phyloP scores from a whole-genome alignment of 2,113 vertebrate species.

The Rousettus leschenaultii region DNA sequence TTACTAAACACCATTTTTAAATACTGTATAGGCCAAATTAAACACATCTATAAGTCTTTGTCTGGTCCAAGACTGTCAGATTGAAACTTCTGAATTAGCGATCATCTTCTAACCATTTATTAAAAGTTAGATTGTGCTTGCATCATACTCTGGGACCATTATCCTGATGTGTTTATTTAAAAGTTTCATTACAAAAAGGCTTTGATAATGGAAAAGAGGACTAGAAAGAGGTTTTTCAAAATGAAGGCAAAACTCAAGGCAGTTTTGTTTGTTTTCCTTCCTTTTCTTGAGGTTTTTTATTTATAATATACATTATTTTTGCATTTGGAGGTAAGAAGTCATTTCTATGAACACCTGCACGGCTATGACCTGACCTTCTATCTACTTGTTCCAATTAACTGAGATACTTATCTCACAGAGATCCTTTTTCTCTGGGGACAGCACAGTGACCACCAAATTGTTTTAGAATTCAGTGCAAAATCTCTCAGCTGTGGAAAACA shows the following conservation, averaged over 20 bases:
- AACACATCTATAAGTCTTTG: neutral
- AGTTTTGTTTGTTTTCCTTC: neutral
- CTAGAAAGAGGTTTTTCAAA: slow-evolving; percentile 52
- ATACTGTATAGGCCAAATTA: neutral
- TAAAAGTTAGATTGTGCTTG: neutral
- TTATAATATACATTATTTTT: neutral
- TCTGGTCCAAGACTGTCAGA: neutral
- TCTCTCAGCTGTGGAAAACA: slow-evolving; percentile 39
- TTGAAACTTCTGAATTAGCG: neutral
- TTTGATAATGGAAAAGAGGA: slow-evolving; percentile 38
- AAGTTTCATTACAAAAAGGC: slow-evolving; percentile 53
- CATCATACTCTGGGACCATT: neutral
- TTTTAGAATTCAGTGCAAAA: slow-evolving; percentile 24
- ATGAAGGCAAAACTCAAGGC: neutral
- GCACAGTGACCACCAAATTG: neutral
- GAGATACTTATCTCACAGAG: neutral
- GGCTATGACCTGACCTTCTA: neutral
- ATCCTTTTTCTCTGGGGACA: neutral
- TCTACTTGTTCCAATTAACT: neutral
- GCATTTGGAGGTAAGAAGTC: neutral
- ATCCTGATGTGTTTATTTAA: neutral
- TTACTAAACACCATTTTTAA: neutral
- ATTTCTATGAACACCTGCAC: neutral
- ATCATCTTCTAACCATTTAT: neutral
- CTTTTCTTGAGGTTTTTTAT: neutral